These are phyloP conservation scores for Cherax destructor DNA, from an alignment of 1,140 invertebrate species.

Conservation along the genomic window DNA sequence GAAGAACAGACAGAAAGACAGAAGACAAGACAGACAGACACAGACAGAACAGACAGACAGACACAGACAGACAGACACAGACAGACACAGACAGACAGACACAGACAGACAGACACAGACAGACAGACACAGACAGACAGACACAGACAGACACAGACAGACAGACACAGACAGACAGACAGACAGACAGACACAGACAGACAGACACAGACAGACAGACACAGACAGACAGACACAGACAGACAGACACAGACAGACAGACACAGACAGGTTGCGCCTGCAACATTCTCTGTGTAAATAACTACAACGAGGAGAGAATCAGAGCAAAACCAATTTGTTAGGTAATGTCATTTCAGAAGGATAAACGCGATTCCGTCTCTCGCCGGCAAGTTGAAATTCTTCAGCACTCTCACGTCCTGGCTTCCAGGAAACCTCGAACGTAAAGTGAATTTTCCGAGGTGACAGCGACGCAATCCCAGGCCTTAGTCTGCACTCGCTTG, in stretches of 20 bases:
- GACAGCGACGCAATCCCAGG: slow-evolving; percentile 19
- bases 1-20: neutral
- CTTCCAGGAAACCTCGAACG: slow-evolving; percentile 53
- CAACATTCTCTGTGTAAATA: neutral
- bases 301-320: neutral
- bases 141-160: too few relatives aligned
- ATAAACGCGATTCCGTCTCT: slow-evolving; percentile 26
- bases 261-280: too few relatives aligned
- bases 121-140: too few relatives aligned
- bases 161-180: too few relatives aligned
- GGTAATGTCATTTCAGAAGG: slow-evolving; percentile 16
- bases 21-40: neutral
- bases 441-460: slow-evolving; percentile 62
- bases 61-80: neutral
- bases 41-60: too few relatives aligned
- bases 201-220: too few relatives aligned
- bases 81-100: too few relatives aligned
- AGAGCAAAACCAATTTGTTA: slow-evolving; percentile 29
- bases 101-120: too few relatives aligned
- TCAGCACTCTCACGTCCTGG: slow-evolving; percentile 12
- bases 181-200: too few relatives aligned
- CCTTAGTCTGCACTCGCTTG: too few relatives aligned
- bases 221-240: too few relatives aligned
- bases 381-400: slow-evolving; percentile 39
- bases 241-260: too few relatives aligned